These are phyloP conservation scores for Emberiza fucata DNA, from an alignment of 2,113 vertebrate genomes.

Conservation along the genomic window DNA sequence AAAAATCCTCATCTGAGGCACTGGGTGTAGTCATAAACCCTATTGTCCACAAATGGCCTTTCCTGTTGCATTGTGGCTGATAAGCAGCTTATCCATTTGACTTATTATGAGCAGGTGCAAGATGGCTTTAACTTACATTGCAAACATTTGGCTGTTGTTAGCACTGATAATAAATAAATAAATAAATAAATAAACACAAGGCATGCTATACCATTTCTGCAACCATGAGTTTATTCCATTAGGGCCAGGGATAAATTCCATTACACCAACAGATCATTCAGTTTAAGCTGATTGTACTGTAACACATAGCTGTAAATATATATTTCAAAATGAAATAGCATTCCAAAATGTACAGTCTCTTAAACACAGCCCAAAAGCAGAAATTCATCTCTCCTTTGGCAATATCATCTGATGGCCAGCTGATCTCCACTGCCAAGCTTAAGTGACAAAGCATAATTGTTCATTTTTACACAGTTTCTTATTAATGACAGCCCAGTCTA, in stretches of 20 bases:
- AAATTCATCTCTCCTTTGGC: background rate
- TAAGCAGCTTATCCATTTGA: background rate
- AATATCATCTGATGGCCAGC: background rate
- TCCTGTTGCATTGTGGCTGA: background rate
- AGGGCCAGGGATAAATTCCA: background rate
- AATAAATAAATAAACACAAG: background rate
- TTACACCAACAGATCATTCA: background rate
- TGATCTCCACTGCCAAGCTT: background rate
- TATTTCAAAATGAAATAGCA: background rate
- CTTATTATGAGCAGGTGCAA: background rate
- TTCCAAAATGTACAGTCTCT: background rate
- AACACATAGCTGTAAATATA: background rate
- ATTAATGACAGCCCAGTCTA: background rate
- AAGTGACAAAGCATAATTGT: background rate
- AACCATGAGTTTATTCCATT: background rate
- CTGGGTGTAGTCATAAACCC: background rate
- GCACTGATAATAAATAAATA: too few relatives aligned
- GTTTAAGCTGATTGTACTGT: background rate
- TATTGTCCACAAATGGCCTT: background rate
- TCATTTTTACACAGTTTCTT: background rate
- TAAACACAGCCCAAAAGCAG: background rate
- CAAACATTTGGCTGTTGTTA: background rate
- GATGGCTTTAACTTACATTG: background rate
- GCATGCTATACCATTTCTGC: background rate
- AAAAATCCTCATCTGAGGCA: background rate